Percentiles rank a stretch among this genome's conserved stretches.
phyloP scores from a whole-genome alignment of 2,797 vertebrate genomes.

The Pangasius mekongensis region DNA sequence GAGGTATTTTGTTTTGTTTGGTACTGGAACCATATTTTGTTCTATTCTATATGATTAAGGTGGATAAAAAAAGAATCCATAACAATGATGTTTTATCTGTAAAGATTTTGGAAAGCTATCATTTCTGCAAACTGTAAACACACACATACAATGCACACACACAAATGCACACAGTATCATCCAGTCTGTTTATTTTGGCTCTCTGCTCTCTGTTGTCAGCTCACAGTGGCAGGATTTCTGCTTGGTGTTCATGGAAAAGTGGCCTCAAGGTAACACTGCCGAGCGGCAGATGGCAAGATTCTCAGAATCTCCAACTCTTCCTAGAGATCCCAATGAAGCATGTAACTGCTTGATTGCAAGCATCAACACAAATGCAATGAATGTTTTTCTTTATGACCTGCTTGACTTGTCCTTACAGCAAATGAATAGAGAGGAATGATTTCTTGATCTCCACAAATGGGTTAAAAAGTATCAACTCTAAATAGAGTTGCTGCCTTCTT shows the following conservation, averaged over 20 bases:
- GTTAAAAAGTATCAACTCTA: conserved; percentile 34
- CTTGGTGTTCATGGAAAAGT: conserved; percentile 62
- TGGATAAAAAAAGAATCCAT: neutral
- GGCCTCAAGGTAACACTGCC: conserved; percentile 56
- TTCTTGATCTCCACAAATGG: conserved; percentile 38
- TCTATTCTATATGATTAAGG: neutral
- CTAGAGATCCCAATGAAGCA: conserved; percentile 45
- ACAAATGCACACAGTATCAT: conserved; percentile 18
- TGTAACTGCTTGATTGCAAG: conserved; percentile 45
- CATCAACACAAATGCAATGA: conserved; percentile 39
- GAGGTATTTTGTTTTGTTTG: neutral
- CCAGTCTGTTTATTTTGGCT: conserved; percentile 65
- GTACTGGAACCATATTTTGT: neutral
- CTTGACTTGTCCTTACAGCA: conserved; percentile 34
- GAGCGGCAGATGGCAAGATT: conserved; percentile 41
- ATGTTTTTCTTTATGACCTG: conserved; percentile 48
- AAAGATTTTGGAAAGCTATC: conserved; percentile 41
- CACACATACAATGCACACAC: conserved; percentile 28
- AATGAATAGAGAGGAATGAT: conserved; percentile 18
- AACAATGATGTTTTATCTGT: conserved; percentile 59
- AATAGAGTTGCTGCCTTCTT: conserved; percentile 29
- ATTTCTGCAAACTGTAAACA: conserved; percentile 50
- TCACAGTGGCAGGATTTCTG: conserved; percentile 47
- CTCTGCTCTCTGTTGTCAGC: conserved; percentile 33
- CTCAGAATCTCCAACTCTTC: conserved; percentile 47